Conservation (phyloP, 2,888 invertebrate genomes). For the Argynnis bischoffii region DNA sequence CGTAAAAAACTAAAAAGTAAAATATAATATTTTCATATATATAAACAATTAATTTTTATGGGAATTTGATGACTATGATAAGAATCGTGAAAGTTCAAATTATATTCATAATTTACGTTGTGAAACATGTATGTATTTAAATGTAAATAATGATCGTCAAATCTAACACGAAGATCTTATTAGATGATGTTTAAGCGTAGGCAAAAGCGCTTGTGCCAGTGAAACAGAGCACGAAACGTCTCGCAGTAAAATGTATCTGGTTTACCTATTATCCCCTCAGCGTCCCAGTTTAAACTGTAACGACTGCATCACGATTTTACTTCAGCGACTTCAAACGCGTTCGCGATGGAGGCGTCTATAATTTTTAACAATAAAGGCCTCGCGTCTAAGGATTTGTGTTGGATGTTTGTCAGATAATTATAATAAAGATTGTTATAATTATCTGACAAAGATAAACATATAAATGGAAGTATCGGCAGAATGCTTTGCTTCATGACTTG, state of each 20-base stretch:
- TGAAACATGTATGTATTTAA: too few relatives aligned
- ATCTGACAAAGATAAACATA: not conserved
- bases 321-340: slow-evolving; percentile 17
- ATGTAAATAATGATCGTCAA: too few relatives aligned
- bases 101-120: too few relatives aligned
- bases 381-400: too few relatives aligned
- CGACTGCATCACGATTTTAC: slow-evolving; percentile 49
- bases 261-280: slow-evolving; percentile 53
- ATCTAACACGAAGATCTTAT: too few relatives aligned
- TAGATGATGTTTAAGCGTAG: not conserved
- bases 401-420: too few relatives aligned
- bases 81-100: too few relatives aligned
- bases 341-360: not conserved
- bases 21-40: too few relatives aligned
- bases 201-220: slow-evolving; percentile 27
- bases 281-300: slow-evolving; percentile 63
- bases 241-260: slow-evolving; percentile 47
- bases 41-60: too few relatives aligned
- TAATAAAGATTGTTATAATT: not conserved
- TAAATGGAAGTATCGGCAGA: not conserved
- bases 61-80: too few relatives aligned
- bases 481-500: not conserved
- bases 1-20: too few relatives aligned
- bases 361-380: too few relatives aligned
- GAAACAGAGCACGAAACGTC: slow-evolving; percentile 72